Percentiles rank a stretch among this genome's conserved stretches.
These are phyloP conservation scores for Mesocentrotus franciscanus DNA, from an alignment of 53 echinoderm and acorn worm genomes.

Conservation along the genomic window DNA sequence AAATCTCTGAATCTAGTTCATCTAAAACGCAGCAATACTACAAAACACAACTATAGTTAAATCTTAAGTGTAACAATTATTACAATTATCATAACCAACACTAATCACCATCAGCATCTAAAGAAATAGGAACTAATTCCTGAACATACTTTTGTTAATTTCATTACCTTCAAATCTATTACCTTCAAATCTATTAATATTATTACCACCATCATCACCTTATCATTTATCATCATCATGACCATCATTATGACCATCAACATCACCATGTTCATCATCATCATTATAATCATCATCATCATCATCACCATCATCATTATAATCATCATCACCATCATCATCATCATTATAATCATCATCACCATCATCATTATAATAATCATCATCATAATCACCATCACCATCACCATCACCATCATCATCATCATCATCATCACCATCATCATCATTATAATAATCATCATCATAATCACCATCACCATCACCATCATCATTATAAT, in stretches of 20 bases:
- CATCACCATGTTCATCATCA: constrained; percentile 41
- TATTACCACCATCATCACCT: background rate
- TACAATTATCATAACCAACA: background rate
- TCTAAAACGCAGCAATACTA: background rate
- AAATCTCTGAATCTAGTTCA: background rate
- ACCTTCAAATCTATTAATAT: background rate
- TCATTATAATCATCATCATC: background rate
- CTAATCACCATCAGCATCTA: background rate
- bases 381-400: background rate
- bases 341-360: constrained; percentile 49
- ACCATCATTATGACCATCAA: constrained; percentile 28
- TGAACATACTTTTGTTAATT: background rate
- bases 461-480: constrained; percentile 34
- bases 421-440: background rate
- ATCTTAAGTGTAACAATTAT: background rate
- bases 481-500: background rate
- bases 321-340: constrained; percentile 4
- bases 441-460: constrained; percentile 30
- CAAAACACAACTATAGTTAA: too few species aligned
- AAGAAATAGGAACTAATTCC: background rate
- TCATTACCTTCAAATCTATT: background rate
- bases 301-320: background rate
- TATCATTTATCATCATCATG: background rate
- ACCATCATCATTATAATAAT: constrained; percentile 9
- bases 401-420: background rate